Evolutionary conservation across 30 jellyfish, hydroid and myxozoan species (phyloP), one percentile per base, ranked within the genome.

Genomic region (Rhopilema esculentum): DNA sequence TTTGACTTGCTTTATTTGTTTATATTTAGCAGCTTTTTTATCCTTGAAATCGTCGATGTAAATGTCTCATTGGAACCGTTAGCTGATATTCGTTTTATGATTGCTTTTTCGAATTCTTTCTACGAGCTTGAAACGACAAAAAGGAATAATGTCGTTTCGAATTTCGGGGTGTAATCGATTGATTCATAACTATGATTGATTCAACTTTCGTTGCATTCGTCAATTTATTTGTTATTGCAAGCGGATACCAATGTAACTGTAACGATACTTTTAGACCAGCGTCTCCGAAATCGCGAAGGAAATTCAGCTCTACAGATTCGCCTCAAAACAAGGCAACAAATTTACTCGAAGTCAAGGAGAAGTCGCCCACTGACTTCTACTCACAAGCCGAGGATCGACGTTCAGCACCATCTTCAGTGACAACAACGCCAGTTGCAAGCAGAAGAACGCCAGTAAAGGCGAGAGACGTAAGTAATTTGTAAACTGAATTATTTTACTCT

Each of bases 331-430:
- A 61, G 23, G 49, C 24, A 12, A 23, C 61, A 19, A 61, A 28
- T 24, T 28, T 61, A 23, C 65, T 8, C 17, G 64, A 1, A 2
- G 65, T 30, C 25, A 64, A 26, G 30, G 27, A 64, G 68, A 53
- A 78, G 33, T 63, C 31, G 4, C 31, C 29, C 1, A 7, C 66
- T 12, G 78, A 28, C 33, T 40, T 40, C 29, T 78, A 20, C 19
- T 78, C 88, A 4, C 77, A 78, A 22, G 22, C 26, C 0, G 88
- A 78, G 49, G 88, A 78, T 30, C 78, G 66, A 27, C 77, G 83
- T 16, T 84, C 92, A 19, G 86, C 86, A 1, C 92, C 92, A 0
- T 72, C 92, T 1, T 84, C 92, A 17, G 87, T 84, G 24, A 84
- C 75, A 16, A 33, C 92, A 68, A 84, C 92, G 4, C 92, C 92